phyloP scores from a whole-genome alignment of 2,113 vertebrate genomes.

The Rynchops niger region DNA sequence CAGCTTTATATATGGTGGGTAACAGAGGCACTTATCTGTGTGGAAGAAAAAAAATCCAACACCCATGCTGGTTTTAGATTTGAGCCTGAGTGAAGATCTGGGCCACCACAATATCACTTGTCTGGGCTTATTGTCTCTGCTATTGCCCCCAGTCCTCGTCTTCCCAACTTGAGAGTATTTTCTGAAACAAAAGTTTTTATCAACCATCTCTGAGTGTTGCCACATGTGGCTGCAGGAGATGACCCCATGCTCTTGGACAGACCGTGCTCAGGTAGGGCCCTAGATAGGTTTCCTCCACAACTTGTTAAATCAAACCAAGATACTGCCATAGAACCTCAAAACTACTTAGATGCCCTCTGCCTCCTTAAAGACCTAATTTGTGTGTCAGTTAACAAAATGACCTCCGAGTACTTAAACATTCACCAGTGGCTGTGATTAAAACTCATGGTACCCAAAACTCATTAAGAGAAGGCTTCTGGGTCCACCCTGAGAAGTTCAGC shows the following conservation, averaged over 20 bases:
- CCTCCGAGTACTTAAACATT: background rate
- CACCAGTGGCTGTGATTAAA: background rate
- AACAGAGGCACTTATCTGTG: background rate
- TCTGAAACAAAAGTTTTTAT: background rate
- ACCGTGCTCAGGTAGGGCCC: background rate
- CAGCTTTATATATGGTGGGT: background rate
- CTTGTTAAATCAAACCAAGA: background rate
- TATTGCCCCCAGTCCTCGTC: background rate
- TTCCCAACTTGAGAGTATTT: background rate
- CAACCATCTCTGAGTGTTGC: background rate
- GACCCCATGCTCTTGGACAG: background rate
- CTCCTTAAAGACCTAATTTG: background rate
- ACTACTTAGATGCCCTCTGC: background rate
- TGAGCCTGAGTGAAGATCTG: background rate
- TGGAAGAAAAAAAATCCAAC: background rate
- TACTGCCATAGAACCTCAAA: background rate
- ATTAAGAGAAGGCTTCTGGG: background rate
- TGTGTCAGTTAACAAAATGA: background rate
- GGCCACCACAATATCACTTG: background rate
- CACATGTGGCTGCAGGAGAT: background rate
- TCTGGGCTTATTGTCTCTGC: background rate
- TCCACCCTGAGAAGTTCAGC: background rate
- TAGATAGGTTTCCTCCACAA: background rate
- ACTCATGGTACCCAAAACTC: background rate
- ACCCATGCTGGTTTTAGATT: background rate